A percentile compares a stretch with the other conserved stretches of the same genome.
Conservation (phyloP, 2,797 vertebrate species). For the Monodelphis domestica region DNA sequence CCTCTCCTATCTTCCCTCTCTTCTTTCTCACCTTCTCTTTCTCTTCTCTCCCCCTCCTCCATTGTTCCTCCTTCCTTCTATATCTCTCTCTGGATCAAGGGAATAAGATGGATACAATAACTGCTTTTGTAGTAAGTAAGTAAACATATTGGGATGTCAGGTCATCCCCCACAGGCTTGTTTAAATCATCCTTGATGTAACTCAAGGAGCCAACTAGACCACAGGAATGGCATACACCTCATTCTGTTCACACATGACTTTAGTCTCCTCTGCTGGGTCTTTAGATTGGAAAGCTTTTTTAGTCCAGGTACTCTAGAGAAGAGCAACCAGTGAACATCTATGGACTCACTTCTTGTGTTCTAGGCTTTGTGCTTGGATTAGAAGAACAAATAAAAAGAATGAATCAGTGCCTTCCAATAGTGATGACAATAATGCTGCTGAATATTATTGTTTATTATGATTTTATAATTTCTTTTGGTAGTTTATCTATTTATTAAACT, state of each 20-base stretch:
- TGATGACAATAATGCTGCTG: neutral
- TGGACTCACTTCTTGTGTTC: neutral
- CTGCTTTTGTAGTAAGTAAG: neutral
- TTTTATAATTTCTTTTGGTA: neutral
- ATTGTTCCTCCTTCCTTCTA: neutral
- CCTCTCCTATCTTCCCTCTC: neutral
- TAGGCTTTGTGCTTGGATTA: neutral
- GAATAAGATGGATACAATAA: neutral
- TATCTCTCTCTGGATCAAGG: too few relatives aligned
- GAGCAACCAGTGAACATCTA: neutral
- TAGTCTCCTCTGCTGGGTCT: neutral
- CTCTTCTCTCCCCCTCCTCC: neutral
- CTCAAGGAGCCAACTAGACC: neutral
- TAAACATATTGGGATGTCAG: neutral
- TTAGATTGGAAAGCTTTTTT: neutral
- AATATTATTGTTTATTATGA: neutral
- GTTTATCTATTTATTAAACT: neutral
- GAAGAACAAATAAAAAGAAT: neutral
- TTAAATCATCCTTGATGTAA: neutral
- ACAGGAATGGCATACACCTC: neutral
- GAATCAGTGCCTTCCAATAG: neutral
- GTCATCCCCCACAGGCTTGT: neutral
- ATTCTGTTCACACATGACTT: neutral
- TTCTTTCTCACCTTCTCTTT: neutral
- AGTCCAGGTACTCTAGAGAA: neutral